Percentiles rank a stretch among this genome's conserved stretches.
Evolutionary conservation across 2,797 vertebrate genomes (phyloP).

Genomic region (Pachyuromys duprasi): DNA sequence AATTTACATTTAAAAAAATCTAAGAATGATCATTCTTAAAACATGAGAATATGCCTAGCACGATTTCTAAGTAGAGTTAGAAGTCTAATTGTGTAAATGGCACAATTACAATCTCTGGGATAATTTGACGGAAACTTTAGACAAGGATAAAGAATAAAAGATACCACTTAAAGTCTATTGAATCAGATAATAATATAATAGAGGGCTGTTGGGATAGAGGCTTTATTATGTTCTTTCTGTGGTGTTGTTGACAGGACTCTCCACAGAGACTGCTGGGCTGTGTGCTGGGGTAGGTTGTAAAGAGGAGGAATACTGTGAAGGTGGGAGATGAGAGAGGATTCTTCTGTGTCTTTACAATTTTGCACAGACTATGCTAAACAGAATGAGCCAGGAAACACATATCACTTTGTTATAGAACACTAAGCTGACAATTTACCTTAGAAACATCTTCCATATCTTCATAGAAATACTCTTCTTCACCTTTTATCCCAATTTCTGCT

Average conservation of each 20-base stretch:
- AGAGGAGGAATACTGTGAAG: neutral
- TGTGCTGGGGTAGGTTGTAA: neutral
- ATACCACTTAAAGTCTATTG: neutral
- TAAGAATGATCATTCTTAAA: conserved; percentile 8
- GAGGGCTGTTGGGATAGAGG: neutral
- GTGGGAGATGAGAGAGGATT: neutral
- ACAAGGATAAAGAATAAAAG: conserved; percentile 15
- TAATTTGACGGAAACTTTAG: conserved; percentile 42
- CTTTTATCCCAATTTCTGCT: neutral
- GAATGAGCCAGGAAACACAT: neutral
- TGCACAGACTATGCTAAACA: neutral
- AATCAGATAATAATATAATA: neutral
- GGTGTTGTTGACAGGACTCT: neutral
- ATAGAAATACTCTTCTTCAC: neutral
- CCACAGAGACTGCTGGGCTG: neutral
- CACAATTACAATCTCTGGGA: neutral
- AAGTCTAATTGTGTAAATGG: conserved; percentile 16
- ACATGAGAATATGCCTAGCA: neutral
- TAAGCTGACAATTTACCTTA: neutral
- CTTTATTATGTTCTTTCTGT: neutral
- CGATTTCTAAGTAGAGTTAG: conserved; percentile 45
- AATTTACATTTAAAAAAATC: conserved; percentile 11
- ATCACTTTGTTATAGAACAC: neutral
- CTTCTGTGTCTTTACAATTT: neutral
- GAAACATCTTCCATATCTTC: neutral